Percentiles rank a stretch among this genome's conserved stretches.
phyloP scores from a whole-genome alignment of 2,113 vertebrate species.

The Gopherus flavomarginatus region DNA sequence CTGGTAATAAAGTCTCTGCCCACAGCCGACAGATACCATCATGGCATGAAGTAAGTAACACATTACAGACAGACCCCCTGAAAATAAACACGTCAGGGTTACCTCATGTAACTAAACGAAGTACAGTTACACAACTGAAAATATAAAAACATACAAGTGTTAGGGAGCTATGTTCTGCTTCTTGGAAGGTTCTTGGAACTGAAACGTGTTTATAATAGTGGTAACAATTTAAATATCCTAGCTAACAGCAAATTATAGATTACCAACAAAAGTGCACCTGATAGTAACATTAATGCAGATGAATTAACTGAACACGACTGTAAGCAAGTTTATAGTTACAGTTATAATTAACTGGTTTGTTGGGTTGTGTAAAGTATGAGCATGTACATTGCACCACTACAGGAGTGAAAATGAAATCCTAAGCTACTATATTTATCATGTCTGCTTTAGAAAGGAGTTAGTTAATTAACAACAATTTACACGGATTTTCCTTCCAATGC shows the following conservation, averaged over 20 bases:
- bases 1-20: constrained; percentile 94
- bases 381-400: neutral
- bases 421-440: neutral
- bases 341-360: neutral
- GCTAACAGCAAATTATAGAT: neutral
- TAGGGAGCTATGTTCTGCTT: neutral
- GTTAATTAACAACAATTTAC: neutral
- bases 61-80: constrained; percentile 96
- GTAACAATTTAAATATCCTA: neutral
- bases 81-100: constrained; percentile 41
- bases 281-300: neutral
- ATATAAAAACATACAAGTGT: neutral
- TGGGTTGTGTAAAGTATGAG: neutral
- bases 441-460: neutral
- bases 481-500: neutral
- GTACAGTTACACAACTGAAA: neutral
- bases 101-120: neutral
- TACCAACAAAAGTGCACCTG: neutral
- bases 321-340: neutral
- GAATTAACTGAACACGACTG: too few relatives aligned
- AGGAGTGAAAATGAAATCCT: neutral
- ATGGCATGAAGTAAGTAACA: constrained; percentile 94
- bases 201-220: neutral
- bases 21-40: constrained; percentile 96
- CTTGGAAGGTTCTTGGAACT: neutral